phyloP scores from a whole-genome alignment of 2,113 vertebrate genomes.

The Indicator indicator region DNA sequence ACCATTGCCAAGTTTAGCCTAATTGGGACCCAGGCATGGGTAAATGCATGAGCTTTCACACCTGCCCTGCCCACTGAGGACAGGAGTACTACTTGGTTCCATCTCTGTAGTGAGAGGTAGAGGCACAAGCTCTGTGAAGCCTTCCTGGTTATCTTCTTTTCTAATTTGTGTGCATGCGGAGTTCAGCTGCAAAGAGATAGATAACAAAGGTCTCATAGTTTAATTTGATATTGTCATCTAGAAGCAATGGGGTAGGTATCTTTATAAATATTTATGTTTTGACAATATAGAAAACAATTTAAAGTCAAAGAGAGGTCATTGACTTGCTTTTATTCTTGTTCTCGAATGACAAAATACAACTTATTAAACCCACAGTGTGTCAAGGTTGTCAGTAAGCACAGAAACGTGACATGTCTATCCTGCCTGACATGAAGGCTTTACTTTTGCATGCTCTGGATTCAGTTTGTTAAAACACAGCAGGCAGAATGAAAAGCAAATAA shows the following conservation, averaged over 20 bases:
- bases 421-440: neutral
- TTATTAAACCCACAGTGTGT: neutral
- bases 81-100: fast-evolving
- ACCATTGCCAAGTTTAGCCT: neutral
- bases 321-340: conserved; percentile 17
- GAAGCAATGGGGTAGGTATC: neutral
- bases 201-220: neutral
- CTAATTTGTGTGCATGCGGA: neutral
- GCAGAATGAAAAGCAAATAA: neutral
- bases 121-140: neutral
- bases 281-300: neutral
- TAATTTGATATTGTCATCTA: neutral
- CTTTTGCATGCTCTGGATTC: neutral
- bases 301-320: neutral
- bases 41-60: neutral
- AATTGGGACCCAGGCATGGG: neutral
- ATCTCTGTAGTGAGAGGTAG: neutral
- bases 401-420: neutral
- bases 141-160: neutral
- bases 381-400: neutral
- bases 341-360: neutral
- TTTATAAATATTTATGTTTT: neutral
- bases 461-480: neutral
- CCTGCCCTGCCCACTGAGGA: fast-evolving
- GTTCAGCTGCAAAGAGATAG: neutral